phyloP scores from a whole-genome alignment of 2,888 invertebrate species.

The Lacanobia oleracea region DNA sequence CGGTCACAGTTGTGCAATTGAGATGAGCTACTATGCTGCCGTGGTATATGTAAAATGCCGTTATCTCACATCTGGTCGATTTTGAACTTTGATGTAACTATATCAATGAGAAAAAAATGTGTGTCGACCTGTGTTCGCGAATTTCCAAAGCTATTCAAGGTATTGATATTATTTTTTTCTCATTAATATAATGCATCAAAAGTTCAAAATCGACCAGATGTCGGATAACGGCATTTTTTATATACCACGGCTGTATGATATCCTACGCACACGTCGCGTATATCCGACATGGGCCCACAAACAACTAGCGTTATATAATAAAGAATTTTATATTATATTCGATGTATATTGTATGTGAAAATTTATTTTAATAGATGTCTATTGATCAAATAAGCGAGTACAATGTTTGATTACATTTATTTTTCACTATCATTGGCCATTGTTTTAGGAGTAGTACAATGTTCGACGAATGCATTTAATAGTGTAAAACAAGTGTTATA shows the following conservation, averaged over 20 bases:
- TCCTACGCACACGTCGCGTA: conserved; percentile 20
- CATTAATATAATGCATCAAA: too few relatives aligned
- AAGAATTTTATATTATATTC: conserved; percentile 85
- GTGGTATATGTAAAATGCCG: too few relatives aligned
- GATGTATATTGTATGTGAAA: conserved; percentile 86
- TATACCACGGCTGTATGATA: too few relatives aligned
- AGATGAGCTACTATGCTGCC: background rate
- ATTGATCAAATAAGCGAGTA: conserved; percentile 81
- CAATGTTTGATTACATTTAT: conserved; percentile 72
- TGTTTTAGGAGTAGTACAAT: conserved; percentile 83
- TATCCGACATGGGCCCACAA: conserved; percentile 59
- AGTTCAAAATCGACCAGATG: too few relatives aligned
- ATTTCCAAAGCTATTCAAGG: too few relatives aligned
- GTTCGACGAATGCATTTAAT: conserved; percentile 85
- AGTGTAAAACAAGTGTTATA: conserved; percentile 76
- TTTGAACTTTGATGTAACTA: too few relatives aligned
- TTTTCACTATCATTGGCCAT: conserved; percentile 72
- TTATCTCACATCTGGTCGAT: too few relatives aligned
- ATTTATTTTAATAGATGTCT: conserved; percentile 83
- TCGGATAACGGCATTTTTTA: too few relatives aligned
- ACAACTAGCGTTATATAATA: conserved; percentile 72
- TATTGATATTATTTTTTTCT: too few relatives aligned
- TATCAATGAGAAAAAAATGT: too few relatives aligned
- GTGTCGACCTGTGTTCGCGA: too few relatives aligned
- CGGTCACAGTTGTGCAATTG: background rate